phyloP scores from a whole-genome alignment of 2,888 invertebrate genomes.

The Lepidonotus clava region DNA sequence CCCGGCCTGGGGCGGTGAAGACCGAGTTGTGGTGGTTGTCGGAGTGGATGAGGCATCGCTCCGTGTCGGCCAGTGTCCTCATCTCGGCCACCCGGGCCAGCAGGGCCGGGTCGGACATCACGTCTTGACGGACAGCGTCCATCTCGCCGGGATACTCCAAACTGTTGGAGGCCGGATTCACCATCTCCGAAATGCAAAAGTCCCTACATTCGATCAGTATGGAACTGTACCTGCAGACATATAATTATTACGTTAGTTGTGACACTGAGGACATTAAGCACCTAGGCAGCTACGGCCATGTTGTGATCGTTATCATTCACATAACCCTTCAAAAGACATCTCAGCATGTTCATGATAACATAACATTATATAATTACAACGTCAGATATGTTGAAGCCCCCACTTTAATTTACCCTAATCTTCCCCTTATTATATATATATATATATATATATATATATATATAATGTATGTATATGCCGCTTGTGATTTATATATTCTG shows the following conservation, averaged over 20 bases:
- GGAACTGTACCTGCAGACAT: background rate
- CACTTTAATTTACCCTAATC: too few relatives aligned
- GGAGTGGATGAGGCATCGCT: background rate
- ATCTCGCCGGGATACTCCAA: background rate
- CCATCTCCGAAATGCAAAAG: background rate
- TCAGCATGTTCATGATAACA: too few relatives aligned
- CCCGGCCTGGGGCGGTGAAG: background rate
- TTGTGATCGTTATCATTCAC: too few relatives aligned
- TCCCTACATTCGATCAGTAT: background rate
- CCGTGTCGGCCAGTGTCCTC: background rate
- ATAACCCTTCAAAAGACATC: too few relatives aligned
- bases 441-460: too few relatives aligned
- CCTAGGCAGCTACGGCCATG: too few relatives aligned
- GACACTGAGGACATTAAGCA: too few relatives aligned
- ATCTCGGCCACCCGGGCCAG: background rate
- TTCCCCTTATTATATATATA: too few relatives aligned
- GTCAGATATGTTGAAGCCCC: too few relatives aligned
- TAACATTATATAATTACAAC: too few relatives aligned
- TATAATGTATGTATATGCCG: too few relatives aligned
- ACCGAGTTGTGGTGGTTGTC: slow-evolving; percentile 8
- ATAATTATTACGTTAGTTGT: background rate
- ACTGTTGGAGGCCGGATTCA: background rate
- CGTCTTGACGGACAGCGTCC: background rate
- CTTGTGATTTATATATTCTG: too few relatives aligned
- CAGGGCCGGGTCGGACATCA: background rate